phyloP scores from a whole-genome alignment of 37 sponge, comb jelly and placozoan species.

The Halichondria panicea region DNA sequence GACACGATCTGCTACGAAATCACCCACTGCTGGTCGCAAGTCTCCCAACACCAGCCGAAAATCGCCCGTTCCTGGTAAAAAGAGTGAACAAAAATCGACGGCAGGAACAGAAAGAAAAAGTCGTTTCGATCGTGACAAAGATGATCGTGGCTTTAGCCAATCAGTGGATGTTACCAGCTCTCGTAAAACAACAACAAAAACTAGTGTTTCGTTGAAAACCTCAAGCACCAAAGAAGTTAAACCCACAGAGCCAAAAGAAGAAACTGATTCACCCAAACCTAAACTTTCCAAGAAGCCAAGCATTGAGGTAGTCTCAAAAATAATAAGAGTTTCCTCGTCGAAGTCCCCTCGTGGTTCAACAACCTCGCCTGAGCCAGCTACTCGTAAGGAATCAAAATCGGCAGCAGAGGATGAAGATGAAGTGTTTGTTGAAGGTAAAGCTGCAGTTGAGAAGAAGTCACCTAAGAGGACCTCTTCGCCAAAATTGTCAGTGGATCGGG shows the following conservation, averaged over 20 bases:
- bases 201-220: too few relatives aligned
- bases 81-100: not conserved
- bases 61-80: not conserved
- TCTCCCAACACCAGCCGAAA: not conserved
- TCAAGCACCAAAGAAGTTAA: not conserved
- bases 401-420: constrained; percentile 22
- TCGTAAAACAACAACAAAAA: too few relatives aligned
- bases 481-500: too few relatives aligned
- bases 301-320: constrained; percentile 3
- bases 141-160: not conserved
- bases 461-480: too few relatives aligned
- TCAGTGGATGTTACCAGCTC: not conserved
- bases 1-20: not conserved
- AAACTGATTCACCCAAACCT: not conserved
- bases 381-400: not conserved
- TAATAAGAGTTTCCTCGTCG: not conserved
- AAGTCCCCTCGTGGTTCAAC: not conserved
- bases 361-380: not conserved
- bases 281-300: not conserved
- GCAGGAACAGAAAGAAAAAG: not conserved
- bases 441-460: too few relatives aligned
- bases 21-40: constrained; percentile 5
- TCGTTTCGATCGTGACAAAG: not conserved
- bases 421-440: constrained; percentile 12
- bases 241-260: not conserved